Percentiles rank a stretch among this genome's conserved stretches.
Conservation (phyloP, 2,797 vertebrate genomes). For the Diplodus sargus region DNA sequence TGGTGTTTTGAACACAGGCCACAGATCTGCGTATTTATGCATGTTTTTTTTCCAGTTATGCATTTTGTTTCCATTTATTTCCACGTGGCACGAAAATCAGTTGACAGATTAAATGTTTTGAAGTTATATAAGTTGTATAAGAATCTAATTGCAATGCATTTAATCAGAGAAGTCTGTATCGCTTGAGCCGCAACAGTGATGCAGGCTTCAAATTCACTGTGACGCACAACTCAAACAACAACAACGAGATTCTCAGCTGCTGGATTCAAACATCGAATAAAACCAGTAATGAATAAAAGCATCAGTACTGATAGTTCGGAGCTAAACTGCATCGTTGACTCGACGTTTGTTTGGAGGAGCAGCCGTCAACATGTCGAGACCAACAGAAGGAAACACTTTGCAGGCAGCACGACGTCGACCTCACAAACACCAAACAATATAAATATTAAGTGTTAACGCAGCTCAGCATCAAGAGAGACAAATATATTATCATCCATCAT, state of each 20-base stretch:
- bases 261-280: no score
- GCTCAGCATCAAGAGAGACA: not conserved
- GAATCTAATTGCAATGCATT: not conserved
- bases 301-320: no score
- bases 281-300: no score
- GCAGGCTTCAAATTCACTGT: not conserved
- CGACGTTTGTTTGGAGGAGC: no score
- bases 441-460: no score
- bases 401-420: no score
- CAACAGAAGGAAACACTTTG: no score
- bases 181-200: not conserved
- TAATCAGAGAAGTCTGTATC: conserved; percentile 10
- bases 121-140: conserved; percentile 7
- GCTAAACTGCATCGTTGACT: no score
- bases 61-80: conserved; percentile 20
- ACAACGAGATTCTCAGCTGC: no score
- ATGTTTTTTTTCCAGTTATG: conserved; percentile 11
- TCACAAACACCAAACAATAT: no score
- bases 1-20: not conserved
- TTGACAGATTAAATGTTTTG: conserved; percentile 8
- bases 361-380: no score
- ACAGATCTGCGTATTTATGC: conserved; percentile 23
- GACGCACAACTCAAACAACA: not conserved
- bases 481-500: not conserved
- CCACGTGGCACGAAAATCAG: conserved; percentile 17